Percentiles rank a stretch among this genome's conserved stretches.
Conservation (phyloP, 2,888 invertebrate genomes). For the Allygus modestus region DNA sequence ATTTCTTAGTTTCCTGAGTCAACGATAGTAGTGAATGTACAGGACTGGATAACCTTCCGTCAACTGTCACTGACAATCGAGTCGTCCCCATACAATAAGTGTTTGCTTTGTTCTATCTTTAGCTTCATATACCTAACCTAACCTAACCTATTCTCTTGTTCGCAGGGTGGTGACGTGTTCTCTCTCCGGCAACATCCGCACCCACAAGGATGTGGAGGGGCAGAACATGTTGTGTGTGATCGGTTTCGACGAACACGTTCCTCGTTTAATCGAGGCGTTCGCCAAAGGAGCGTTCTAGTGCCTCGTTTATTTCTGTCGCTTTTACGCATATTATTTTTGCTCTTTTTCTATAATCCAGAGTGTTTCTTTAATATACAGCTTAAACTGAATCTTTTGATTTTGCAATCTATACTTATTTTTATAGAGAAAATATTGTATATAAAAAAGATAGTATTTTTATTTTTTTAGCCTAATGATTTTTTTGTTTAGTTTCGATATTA, state of each 20-base stretch:
- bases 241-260: slow-evolving; percentile 66
- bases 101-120: too few species aligned
- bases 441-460: neutral
- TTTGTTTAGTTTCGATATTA: neutral
- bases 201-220: slow-evolving; percentile 63
- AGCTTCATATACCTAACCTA: too few species aligned
- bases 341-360: neutral
- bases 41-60: too few species aligned
- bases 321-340: neutral
- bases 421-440: neutral
- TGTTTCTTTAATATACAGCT: slow-evolving; percentile 6
- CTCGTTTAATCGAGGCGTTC: slow-evolving; percentile 65
- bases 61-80: too few species aligned
- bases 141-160: neutral
- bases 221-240: slow-evolving; percentile 63
- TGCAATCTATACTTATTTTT: neutral
- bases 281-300: slow-evolving; percentile 65
- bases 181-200: slow-evolving; percentile 64
- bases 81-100: too few species aligned
- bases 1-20: too few species aligned
- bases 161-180: slow-evolving; percentile 65
- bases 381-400: neutral
- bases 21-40: too few species aligned
- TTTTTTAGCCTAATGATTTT: neutral
- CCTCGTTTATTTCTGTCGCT: neutral